Evolutionary conservation across 2,797 vertebrate genomes (phyloP).

Genomic region (Acropternis orthonyx): DNA sequence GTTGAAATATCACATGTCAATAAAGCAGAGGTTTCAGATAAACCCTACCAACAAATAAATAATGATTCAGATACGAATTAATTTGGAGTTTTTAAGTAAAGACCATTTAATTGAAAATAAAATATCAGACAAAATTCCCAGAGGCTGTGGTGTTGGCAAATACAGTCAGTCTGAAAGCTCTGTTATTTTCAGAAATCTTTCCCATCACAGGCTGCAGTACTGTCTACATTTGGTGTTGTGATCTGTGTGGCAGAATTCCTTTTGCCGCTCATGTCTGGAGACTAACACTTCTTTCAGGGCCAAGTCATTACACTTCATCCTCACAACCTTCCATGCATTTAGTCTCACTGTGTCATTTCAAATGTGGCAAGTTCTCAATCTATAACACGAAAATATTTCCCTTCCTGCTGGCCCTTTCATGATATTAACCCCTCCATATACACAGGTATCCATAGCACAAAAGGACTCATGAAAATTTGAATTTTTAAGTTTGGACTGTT

Average conservation of each 20-base stretch:
- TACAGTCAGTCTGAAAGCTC: neutral
- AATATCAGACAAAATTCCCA: neutral
- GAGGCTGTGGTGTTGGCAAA: neutral
- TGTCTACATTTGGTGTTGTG: neutral
- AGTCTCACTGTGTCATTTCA: neutral
- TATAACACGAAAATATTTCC: neutral
- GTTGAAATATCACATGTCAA: neutral
- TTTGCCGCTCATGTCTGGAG: neutral
- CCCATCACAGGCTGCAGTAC: neutral
- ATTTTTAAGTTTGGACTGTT: neutral
- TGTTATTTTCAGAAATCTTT: neutral
- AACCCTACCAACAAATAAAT: neutral
- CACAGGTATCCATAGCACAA: neutral
- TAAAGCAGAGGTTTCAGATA: neutral
- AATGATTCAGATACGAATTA: neutral
- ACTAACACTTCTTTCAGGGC: neutral
- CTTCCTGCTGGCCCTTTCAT: neutral
- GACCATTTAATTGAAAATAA: neutral
- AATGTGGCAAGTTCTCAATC: neutral
- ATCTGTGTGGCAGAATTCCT: neutral
- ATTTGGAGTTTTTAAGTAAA: neutral
- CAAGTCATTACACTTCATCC: neutral
- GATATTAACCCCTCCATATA: neutral
- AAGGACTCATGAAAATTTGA: neutral
- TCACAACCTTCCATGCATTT: rapidly evolving